Conservation (phyloP, 2,797 vertebrate species). For the Argentina silus region DNA sequence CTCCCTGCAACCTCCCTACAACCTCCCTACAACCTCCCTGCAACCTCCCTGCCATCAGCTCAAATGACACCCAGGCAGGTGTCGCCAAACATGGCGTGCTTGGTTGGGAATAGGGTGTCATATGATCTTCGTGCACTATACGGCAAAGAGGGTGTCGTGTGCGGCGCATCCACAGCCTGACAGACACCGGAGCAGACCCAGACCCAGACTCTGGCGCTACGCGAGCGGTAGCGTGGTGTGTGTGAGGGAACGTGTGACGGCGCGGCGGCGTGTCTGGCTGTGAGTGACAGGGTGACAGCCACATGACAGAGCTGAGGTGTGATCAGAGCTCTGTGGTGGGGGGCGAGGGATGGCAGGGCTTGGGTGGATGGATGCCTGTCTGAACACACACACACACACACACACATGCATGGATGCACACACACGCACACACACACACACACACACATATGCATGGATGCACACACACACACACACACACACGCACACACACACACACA, state of each 20-base stretch:
- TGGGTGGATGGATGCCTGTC: conserved; percentile 59
- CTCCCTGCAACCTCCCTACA: too few relatives aligned
- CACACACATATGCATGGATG: conserved; percentile 17
- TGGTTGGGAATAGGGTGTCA: not conserved
- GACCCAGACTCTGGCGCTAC: not conserved
- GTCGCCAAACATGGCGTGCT: not conserved
- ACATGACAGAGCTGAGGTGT: conserved; percentile 70
- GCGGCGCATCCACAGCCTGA: too few relatives aligned
- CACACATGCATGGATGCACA: too few relatives aligned
- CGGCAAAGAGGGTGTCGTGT: too few relatives aligned
- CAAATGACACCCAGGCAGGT: conserved; percentile 28
- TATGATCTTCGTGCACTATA: not conserved
- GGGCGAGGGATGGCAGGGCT: conserved; percentile 50
- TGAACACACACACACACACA: not conserved
- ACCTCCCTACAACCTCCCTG: too few relatives aligned
- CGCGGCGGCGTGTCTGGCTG: not conserved
- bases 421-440: conserved; percentile 5
- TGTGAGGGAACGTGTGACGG: conserved; percentile 22
- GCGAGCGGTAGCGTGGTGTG: too few relatives aligned
- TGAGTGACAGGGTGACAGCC: conserved; percentile 71
- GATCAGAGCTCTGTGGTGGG: conserved; percentile 70
- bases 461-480: too few relatives aligned
- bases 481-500: not conserved
- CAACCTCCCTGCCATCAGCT: not conserved
- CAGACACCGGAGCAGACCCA: not conserved